Evolutionary conservation across 2,888 invertebrate species (phyloP), one percentile per base, ranked within the genome.

Genomic region (Parthenolecanium corni): DNA sequence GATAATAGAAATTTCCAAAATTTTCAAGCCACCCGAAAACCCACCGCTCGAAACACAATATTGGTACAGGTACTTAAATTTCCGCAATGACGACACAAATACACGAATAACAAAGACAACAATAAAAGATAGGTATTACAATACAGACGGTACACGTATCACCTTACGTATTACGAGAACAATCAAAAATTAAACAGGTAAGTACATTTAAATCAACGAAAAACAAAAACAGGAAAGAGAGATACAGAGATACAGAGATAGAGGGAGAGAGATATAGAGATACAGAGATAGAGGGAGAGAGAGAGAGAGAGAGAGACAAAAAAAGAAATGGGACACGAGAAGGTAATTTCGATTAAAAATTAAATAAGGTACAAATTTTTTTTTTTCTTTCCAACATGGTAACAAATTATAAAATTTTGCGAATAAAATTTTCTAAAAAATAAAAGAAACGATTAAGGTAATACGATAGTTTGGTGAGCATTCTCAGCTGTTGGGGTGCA

Each of bases 401-500:
- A 58, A 58, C 58, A 58, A 58, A 58, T 58, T 58, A 58, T 36
- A 58, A 58, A 58, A 58, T 49, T 49, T 31, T 49, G 47, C 58
- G 36, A 58, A 58, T 58, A 58, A 58, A 47, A 49, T 31, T 58
- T 31, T 38, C 58, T 58, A 58, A 36, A 58, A 58, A 58, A 58
- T 16, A 47, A 58, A 38, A 20, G 9, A 2, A 44, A 44, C 46
- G 16, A 44, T 18, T 44, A 44, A 31, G 5, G 2, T 44, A 44
- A 44, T n/a, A 44, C 46, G n/a, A 44, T 44, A 44, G n/a, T 44
- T 18, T 9, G 36, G 49, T 58, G 58, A 63, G 63, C 52, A 58
- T 62, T 66, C 70, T 70, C 70, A 70, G 70, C 70, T 70, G 65
- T 68, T 68, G 47, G 71, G 70, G 42, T 69, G 69, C 16, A 71